A percentile compares a stretch with the other conserved stretches of the same genome.
Conservation (phyloP, 2,888 invertebrate species). For the Polydrusus cervinus region DNA sequence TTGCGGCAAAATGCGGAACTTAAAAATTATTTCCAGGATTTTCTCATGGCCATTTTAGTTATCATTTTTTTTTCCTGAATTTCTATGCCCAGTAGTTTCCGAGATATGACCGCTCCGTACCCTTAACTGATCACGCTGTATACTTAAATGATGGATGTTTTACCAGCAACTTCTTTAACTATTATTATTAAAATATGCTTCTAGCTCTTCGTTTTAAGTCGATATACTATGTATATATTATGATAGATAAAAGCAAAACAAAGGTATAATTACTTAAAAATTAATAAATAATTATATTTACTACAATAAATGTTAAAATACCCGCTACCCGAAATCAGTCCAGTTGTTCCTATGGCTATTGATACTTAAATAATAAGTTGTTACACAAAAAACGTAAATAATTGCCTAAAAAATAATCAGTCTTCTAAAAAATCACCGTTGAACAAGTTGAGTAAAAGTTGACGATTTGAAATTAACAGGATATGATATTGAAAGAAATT, state of each 20-base stretch:
- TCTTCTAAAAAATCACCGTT: conserved; percentile 48
- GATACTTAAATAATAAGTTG: conserved; percentile 8
- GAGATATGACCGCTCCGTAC: too few relatives aligned
- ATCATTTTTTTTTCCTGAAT: too few relatives aligned
- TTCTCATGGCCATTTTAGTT: too few relatives aligned
- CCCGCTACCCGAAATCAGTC: conserved; percentile 26
- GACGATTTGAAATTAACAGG: conserved; percentile 51
- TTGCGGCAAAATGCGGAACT: too few relatives aligned
- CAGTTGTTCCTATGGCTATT: conserved; percentile 24
- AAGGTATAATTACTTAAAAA: background rate
- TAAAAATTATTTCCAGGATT: too few relatives aligned
- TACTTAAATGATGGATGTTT: too few relatives aligned
- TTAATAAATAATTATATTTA: conserved; percentile 8
- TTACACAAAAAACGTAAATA: conserved; percentile 20
- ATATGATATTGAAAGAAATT: conserved; percentile 37
- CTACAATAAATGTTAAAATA: conserved; percentile 15
- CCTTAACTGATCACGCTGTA: too few relatives aligned
- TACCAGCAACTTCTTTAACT: too few relatives aligned
- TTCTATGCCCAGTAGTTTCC: too few relatives aligned
- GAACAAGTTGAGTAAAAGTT: conserved; percentile 29
- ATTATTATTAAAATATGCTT: background rate
- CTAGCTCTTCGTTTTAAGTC: background rate
- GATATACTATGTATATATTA: background rate
- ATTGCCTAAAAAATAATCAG: conserved; percentile 47
- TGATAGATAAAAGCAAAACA: background rate